Evolutionary conservation across 1,140 invertebrate species (phyloP).

Genomic region (Brevipalpus yothersi): DNA sequence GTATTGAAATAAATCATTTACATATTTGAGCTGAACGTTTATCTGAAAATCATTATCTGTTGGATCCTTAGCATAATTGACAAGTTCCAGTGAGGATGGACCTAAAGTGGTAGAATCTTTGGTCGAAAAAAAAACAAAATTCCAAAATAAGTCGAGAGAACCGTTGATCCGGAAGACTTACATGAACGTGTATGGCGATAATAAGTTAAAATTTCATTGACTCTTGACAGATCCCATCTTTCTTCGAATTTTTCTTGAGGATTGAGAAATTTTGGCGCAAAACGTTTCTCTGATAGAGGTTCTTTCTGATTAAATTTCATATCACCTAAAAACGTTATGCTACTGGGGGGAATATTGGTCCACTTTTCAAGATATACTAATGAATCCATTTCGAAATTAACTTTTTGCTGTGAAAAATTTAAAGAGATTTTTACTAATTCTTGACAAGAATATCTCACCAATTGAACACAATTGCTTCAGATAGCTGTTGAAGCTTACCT

Average conservation of each 20-base stretch:
- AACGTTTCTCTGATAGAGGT: not conserved
- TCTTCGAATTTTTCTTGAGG: not conserved
- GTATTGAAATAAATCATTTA: not conserved
- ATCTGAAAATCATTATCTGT: not conserved
- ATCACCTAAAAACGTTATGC: not conserved
- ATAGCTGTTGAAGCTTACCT: not conserved
- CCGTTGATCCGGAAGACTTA: not conserved
- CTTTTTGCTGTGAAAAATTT: not conserved
- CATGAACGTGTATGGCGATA: not conserved
- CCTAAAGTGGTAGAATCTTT: not conserved
- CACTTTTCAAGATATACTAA: not conserved
- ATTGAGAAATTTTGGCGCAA: not conserved
- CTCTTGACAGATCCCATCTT: not conserved
- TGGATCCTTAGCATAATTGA: not conserved
- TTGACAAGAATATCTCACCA: not conserved
- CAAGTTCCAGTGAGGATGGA: not conserved
- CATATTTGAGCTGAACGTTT: not conserved
- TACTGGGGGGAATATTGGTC: not conserved
- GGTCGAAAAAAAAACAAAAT: not conserved
- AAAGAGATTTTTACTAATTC: not conserved
- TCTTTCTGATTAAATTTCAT: not conserved
- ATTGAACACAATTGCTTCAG: not conserved
- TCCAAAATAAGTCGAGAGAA: not conserved
- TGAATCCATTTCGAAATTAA: not conserved
- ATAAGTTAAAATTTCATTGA: not conserved